Evolutionary conservation across 2,888 invertebrate genomes (phyloP), one percentile per base, ranked within the genome.

Genomic region (Morpho helenor): DNA sequence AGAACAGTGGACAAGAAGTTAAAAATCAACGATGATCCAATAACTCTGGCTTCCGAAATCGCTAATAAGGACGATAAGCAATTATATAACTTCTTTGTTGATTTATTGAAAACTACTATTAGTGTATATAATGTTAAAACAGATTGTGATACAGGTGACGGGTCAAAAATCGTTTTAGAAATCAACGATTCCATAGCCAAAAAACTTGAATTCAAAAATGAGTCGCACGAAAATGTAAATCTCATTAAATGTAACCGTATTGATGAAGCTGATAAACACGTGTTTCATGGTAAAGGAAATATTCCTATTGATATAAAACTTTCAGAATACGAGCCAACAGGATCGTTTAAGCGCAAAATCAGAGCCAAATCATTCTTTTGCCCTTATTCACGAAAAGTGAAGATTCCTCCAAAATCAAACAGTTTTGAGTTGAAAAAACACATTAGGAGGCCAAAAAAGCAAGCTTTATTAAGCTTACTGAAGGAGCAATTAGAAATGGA

Each of bases 71-170:
- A 72, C 0, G 75, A 80, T 7, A 75, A 73, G 16, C 69, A 71
- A 8, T 47, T 86, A 0, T 85, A 82, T 51, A 80, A 81, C 51
- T 78, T 86, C 51, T 84, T 85, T 50, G 78, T 83, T 0, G 81
- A 87, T 66, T 52, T 86, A 7, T 49, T 86, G 3, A 77, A 85
- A 63, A 77, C 77, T 0, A 80, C 82, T 0, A 74, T 83, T 0
- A 77, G 68, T 53, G 75, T 74, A 2, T 80, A 77, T 50, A 76
- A 81, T 31, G 68, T 74, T 0, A 70, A 75, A 48, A 55, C 69
- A 0, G 67, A 73, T 2, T 61, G 57, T 1, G 47, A 56, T 3
- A 9, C 46, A 4, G 61, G 58, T 4, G 49, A 52, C 4, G 7
- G 9, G 7, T 75, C 76, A 0, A 76, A 78, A 56, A 58, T 69